Evolutionary conservation across 2,888 invertebrate genomes (phyloP).

Genomic region (Volucella inanis): DNA sequence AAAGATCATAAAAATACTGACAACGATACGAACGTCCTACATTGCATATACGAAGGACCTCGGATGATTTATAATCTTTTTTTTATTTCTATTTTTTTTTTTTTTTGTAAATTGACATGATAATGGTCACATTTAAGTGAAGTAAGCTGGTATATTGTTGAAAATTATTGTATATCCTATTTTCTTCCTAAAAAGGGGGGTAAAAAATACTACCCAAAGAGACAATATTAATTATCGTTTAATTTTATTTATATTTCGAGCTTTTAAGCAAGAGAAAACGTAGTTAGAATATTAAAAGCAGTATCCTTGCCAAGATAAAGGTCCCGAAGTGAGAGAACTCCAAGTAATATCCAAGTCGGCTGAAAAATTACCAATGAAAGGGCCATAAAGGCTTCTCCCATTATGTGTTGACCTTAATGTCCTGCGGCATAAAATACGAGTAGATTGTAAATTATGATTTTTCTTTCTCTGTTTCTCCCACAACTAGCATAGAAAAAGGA

Average conservation of each 20-base stretch:
- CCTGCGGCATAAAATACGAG: background rate
- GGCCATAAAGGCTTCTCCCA: slow-evolving; percentile 24
- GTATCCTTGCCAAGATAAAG: slow-evolving; percentile 9
- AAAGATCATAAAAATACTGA: background rate
- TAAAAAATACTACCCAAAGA: slow-evolving; percentile 11
- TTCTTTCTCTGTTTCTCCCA: background rate
- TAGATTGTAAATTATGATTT: slow-evolving; percentile 6
- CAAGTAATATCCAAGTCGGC: background rate
- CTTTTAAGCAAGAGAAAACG: background rate
- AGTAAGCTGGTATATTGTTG: background rate
- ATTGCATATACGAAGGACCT: background rate
- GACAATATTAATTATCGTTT: slow-evolving; percentile 27
- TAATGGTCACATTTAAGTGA: slow-evolving; percentile 28
- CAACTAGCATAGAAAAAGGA: background rate
- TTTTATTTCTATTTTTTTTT: background rate
- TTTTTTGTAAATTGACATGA: background rate
- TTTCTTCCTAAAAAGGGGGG: background rate
- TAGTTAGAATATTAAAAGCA: background rate
- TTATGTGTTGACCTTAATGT: slow-evolving; percentile 11
- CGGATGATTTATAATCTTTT: too few relatives aligned
- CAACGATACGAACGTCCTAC: background rate
- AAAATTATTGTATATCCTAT: slow-evolving; percentile 1
- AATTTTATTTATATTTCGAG: slow-evolving; percentile 10
- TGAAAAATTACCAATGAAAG: background rate
- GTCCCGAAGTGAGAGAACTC: background rate